phyloP scores from a whole-genome alignment of 2,888 invertebrate species.

The Caenorhabditis wallacei region DNA sequence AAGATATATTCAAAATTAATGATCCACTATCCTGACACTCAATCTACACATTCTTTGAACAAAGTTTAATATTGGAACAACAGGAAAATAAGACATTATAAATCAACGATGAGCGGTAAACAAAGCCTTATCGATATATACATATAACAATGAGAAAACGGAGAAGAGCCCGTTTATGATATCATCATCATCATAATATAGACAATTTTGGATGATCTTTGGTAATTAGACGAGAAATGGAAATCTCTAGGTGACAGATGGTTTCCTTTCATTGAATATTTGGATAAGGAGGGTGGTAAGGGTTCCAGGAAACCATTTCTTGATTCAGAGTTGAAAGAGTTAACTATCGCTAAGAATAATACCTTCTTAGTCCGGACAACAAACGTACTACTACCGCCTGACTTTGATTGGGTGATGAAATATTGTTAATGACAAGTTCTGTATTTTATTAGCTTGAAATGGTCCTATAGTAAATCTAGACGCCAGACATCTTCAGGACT shows the following conservation, averaged over 20 bases:
- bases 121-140: slow-evolving; percentile 35
- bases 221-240: slow-evolving; percentile 13
- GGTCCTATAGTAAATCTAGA: too few species aligned
- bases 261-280: not conserved
- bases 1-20: not conserved
- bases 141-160: not conserved
- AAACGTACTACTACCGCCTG: too few species aligned
- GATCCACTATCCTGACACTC: not conserved
- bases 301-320: too few species aligned
- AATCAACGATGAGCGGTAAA: slow-evolving; percentile 38
- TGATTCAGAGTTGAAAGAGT: too few species aligned
- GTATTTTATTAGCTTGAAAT: too few species aligned
- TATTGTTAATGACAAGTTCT: too few species aligned
- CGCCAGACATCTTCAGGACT: too few species aligned
- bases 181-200: slow-evolving; percentile 31
- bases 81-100: slow-evolving; percentile 39
- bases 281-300: not conserved
- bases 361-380: too few species aligned
- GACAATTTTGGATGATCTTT: slow-evolving; percentile 34
- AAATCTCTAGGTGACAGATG: not conserved
- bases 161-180: slow-evolving; percentile 34
- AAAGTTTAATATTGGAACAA: slow-evolving; percentile 33
- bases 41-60: not conserved
- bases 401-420: too few species aligned
- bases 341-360: too few species aligned